Percentiles rank a stretch among this genome's conserved stretches.
Conservation (phyloP, 2,113 vertebrate species). For the Macaca nemestrina region DNA sequence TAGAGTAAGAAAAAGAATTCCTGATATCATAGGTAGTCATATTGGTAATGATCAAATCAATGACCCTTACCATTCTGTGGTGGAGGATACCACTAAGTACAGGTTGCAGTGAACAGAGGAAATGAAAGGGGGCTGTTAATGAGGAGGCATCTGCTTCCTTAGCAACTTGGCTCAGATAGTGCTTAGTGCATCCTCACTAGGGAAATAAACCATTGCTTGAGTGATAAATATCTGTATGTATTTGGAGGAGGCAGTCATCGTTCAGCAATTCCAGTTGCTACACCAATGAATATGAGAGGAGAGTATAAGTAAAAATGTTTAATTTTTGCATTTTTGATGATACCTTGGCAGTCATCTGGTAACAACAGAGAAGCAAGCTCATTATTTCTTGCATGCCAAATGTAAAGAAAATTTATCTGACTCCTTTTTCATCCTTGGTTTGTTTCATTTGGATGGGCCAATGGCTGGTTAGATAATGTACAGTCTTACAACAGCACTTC, state of each 20-base stretch:
- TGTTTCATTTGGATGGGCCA: neutral
- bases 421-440: neutral
- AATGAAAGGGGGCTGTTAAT: neutral
- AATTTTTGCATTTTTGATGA: neutral
- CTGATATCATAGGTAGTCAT: neutral
- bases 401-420: neutral
- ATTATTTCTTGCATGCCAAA: neutral
- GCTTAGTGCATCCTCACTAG: neutral
- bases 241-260: conserved; percentile 15
- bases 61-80: neutral
- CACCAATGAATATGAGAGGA: neutral
- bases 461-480: neutral
- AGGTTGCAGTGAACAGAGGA: neutral
- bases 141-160: neutral
- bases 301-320: neutral
- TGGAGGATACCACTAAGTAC: neutral
- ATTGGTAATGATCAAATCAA: neutral
- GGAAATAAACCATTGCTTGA: conserved; percentile 27
- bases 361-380: neutral
- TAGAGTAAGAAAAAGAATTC: neutral
- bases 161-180: neutral
- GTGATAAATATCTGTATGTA: conserved; percentile 29
- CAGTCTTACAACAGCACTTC: neutral
- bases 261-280: neutral
- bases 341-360: neutral